Base-by-base conservation (phyloP, 2,888 invertebrate genomes). In the Prosapia bicincta region DNA sequence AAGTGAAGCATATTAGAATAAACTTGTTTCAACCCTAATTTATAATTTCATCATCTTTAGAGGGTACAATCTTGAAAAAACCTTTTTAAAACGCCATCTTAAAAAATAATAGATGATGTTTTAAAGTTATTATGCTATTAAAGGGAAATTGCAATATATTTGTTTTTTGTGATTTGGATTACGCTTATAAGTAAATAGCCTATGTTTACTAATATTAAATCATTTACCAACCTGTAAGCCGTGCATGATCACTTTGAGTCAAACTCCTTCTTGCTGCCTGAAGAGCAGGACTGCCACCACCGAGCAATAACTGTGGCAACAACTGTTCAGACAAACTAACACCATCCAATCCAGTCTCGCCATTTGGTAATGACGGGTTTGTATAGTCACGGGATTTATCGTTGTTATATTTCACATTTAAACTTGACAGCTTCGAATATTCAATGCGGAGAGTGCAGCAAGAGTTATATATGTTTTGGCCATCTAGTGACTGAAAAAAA, bases 331-430 rank as follows among this genome's bases (percentile, higher is more conserved):
- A 77, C 74, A 80, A 74, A 86, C 92, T 91, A 75, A 88, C 79
- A 38, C 78, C 87, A 84, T 91, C 91, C 82, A 92, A 87, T 83
- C 83, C 89, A 88, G 82, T 99, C 98, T 99, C 99, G 72, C 99
- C 99, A 73, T 96, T 95, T 6, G 99, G 99, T 85, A 99, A 90
- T 85, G 93, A 94, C 72, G 99, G 99, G 87, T 99, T 99, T 82
- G 99, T 99, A 89, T 98, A 99, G 88, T 99, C 99, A 78, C 99
- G 90, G 78, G 97, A 98, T 88, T 99, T 99, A 89, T 99, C 99
- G 88, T 99, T 99, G 90, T 99, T 99, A 89, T 98, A 99, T 86
- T 98, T 98, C 82, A 99, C 99, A 87, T 99, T 99, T 83, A 99
- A 90, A 82, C 96, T 96, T 83, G 96, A 94, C 91, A 99, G 91